Evolutionary conservation across 2,797 vertebrate genomes (phyloP), one percentile per base, ranked within the genome.

Genomic region (Lacerta viridis): DNA sequence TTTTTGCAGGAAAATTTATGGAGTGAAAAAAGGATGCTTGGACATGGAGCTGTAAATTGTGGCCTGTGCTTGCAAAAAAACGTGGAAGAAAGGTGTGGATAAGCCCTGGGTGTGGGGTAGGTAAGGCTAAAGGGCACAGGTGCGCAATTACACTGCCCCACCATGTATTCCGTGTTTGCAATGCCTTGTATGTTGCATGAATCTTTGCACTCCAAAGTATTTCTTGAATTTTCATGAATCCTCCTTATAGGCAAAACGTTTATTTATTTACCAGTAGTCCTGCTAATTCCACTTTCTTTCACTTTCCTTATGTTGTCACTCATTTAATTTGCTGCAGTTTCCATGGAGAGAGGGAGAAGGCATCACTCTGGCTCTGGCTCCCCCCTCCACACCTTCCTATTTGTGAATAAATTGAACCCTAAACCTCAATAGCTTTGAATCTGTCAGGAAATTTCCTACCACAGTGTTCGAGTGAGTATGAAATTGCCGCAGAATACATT

Each of bases 401-500:
- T 55, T 86, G 20, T 68, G 64, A 59, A 78, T 72, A 43, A 87
- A 68, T 41, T 2, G 41, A 86, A 46, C 33, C 71, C 69, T 41
- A 89, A 68, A 7, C 59, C 0, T 0, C 4, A 3, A 69, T 68
- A 85, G 11, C 18, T 87, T 90, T 87, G 41, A 7, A 72, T 83
- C 72, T 79, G 13, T 0, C 0, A 66, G 15, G 39, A 50, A 84
- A 20, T 77, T 89, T 86, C 29, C 33, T 13, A 23, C 81, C 46
- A n/a, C 6, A 7, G 25, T 33, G 39, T 84, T 1, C 33, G 29
- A 89, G 69, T 55, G 68, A 86, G 64, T 75, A 75, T 84, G 85
- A 89, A 92, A 91, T 89, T 74, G 55, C 69, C 74, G 71, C 41
- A 55, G 83, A 82, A 4, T 11, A 0, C 36, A 17, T 74, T 89